A percentile compares a stretch with the other conserved stretches of the same genome.
Conservation (phyloP, 2,113 vertebrate genomes). For the Notiomystis cincta region DNA sequence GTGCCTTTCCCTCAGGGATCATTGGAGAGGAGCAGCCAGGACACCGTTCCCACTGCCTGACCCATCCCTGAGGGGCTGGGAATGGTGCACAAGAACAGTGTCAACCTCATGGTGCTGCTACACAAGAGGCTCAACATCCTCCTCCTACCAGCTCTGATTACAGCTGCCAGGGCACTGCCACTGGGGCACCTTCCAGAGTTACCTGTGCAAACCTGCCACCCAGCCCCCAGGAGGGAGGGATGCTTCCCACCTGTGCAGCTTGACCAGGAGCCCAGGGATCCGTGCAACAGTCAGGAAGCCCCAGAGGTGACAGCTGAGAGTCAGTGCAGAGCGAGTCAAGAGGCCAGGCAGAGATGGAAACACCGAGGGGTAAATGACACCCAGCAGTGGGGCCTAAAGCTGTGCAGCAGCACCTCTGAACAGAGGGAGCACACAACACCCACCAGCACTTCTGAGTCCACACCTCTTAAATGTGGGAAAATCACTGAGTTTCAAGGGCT, state of each 20-base stretch:
- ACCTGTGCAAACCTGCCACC: neutral
- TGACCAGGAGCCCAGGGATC: neutral
- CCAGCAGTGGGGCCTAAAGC: neutral
- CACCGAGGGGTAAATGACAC: neutral
- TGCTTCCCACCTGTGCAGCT: neutral
- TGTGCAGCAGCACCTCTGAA: neutral
- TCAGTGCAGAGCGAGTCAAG: neutral
- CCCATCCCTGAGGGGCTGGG: neutral
- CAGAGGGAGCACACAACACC: neutral
- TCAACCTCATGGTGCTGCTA: neutral
- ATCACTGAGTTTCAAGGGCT: neutral
- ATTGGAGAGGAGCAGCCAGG: neutral
- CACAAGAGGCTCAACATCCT: neutral
- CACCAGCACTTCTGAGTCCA: neutral
- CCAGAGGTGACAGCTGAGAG: neutral
- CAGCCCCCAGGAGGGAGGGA: neutral
- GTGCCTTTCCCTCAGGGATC: neutral
- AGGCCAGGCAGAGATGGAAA: neutral
- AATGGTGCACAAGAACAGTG: neutral
- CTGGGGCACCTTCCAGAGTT: neutral
- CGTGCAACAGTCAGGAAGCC: neutral
- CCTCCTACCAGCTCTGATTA: neutral
- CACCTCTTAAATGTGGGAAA: neutral
- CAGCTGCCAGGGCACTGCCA: neutral
- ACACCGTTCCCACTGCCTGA: neutral